A percentile compares a stretch with the other conserved stretches of the same genome.
Evolutionary conservation across 2,888 invertebrate genomes (phyloP).

Genomic region (Diplazon laetatorius): DNA sequence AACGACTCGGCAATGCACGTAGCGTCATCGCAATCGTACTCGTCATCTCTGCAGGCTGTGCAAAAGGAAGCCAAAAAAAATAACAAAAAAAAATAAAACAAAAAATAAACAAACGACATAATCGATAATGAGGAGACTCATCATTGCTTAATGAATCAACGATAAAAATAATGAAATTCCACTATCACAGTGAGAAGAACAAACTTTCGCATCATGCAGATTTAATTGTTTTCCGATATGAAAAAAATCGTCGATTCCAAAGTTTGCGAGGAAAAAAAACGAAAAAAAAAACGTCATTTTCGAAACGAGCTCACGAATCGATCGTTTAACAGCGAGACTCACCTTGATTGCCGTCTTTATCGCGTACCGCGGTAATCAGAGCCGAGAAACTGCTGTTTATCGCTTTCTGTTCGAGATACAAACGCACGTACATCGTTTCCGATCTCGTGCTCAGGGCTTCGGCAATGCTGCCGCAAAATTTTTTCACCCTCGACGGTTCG

Average conservation of each 20-base stretch:
- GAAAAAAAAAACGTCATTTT: not conserved
- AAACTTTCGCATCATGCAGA: no score
- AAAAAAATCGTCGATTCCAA: no score
- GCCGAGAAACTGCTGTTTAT: constrained; percentile 88
- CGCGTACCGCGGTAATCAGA: constrained; percentile 89
- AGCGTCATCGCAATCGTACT: constrained; percentile 94
- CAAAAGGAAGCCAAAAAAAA: constrained; percentile 20
- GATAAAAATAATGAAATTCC: no score
- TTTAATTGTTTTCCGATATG: no score
- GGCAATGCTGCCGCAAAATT: constrained; percentile 94
- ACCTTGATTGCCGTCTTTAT: constrained; percentile 83
- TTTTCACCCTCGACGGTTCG: constrained; percentile 85
- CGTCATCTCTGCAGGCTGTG: constrained; percentile 84
- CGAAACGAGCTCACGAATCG: not conserved
- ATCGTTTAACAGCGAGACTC: constrained; percentile 71
- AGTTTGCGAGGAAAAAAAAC: no score
- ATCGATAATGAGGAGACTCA: no score
- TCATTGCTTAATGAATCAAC: no score
- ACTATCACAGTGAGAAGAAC: no score
- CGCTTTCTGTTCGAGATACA: constrained; percentile 86
- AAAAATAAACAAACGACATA: not conserved
- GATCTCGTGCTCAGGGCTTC: constrained; percentile 88
- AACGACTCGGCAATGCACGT: constrained; percentile 90
- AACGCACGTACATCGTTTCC: constrained; percentile 90
- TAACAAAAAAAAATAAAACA: not conserved